A percentile compares a stretch with the other conserved stretches of the same genome.
These are phyloP conservation scores for Operophtera brumata DNA, from an alignment of 2,888 invertebrate genomes.

Conservation along the genomic window DNA sequence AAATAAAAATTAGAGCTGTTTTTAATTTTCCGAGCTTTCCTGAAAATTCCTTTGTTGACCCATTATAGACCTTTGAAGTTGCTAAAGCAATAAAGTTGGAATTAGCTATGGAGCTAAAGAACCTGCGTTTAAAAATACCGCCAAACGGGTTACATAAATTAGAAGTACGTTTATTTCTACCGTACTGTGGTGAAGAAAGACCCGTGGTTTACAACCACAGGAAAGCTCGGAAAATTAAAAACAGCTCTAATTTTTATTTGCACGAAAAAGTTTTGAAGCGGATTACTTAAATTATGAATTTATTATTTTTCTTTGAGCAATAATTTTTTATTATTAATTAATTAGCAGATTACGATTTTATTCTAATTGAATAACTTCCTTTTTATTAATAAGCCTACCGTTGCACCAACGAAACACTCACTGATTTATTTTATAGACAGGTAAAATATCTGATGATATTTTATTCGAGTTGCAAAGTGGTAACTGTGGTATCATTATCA, in stretches of 20 bases:
- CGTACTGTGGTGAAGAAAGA: neutral
- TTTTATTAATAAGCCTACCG: too few relatives aligned
- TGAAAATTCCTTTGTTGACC: slow-evolving; percentile 1
- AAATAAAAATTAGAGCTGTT: neutral
- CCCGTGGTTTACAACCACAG: too few relatives aligned
- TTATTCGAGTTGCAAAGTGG: too few relatives aligned
- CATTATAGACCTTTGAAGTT: slow-evolving; percentile 9
- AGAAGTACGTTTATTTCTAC: neutral
- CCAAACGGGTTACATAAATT: neutral
- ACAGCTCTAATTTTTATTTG: neutral
- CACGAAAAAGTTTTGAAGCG: neutral
- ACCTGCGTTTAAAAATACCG: neutral
- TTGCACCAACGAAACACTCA: too few relatives aligned
- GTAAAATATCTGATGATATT: too few relatives aligned
- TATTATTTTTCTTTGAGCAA: too few relatives aligned
- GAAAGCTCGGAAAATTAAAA: neutral
- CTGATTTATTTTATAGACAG: too few relatives aligned
- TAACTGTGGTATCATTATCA: too few relatives aligned
- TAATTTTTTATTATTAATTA: too few relatives aligned
- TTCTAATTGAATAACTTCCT: too few relatives aligned
- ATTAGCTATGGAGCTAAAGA: neutral
- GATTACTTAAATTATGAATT: too few relatives aligned
- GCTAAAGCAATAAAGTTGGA: slow-evolving; percentile 1
- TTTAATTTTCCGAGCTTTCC: neutral
- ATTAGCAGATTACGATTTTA: too few relatives aligned